Evolutionary conservation across 1,140 invertebrate species (phyloP).

Genomic region (Gonioctena quinquepunctata): DNA sequence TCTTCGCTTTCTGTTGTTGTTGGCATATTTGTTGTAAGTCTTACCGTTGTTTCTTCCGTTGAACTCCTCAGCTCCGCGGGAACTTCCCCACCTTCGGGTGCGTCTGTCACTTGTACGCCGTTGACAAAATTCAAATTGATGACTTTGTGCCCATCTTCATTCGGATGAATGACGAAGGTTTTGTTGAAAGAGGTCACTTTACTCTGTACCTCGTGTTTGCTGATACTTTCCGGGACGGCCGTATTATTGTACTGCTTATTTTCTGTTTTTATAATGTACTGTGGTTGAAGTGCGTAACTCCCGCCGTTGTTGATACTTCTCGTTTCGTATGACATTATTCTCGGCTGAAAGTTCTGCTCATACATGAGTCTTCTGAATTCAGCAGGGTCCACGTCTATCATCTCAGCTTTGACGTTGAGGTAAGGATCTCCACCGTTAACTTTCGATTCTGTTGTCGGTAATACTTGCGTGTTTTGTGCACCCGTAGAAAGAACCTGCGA

Average conservation of each 20-base stretch:
- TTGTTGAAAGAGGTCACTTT: slow-evolving; percentile 8
- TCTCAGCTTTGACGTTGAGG: neutral
- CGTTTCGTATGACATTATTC: neutral
- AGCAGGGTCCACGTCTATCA: neutral
- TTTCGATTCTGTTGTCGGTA: too few species aligned
- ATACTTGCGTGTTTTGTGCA: neutral
- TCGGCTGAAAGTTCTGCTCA: neutral
- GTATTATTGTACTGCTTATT: neutral
- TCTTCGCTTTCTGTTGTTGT: slow-evolving; percentile 14
- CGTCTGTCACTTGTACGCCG: slow-evolving; percentile 7
- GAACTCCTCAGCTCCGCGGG: neutral
- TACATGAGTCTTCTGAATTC: neutral
- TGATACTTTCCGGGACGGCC: neutral
- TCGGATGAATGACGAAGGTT: slow-evolving; percentile 12
- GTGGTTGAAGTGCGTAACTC: neutral
- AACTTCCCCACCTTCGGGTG: neutral
- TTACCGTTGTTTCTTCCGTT: neutral
- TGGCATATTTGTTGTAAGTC: neutral
- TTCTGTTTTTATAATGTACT: slow-evolving; percentile 3
- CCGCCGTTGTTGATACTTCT: neutral
- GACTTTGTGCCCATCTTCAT: neutral
- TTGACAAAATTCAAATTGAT: slow-evolving; percentile 15
- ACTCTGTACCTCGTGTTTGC: neutral
- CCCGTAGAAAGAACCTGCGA: neutral
- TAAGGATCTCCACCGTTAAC: neutral